Evolutionary conservation across 2,888 invertebrate genomes (phyloP).

Genomic region (Leistus spinibarbis): DNA sequence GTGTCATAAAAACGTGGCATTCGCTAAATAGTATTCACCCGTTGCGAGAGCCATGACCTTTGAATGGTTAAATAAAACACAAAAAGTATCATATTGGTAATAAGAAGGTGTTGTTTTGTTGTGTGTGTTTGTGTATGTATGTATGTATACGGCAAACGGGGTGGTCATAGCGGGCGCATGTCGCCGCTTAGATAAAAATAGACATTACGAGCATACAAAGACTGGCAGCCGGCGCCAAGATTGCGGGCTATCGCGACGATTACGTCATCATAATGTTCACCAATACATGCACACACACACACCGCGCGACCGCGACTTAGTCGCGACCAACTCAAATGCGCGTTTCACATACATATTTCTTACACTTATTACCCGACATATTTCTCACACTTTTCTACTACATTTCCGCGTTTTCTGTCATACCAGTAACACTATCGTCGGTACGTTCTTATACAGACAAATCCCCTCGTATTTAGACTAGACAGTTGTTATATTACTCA

Average conservation of each 20-base stretch:
- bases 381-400: background rate
- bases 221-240: conserved; percentile 60
- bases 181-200: conserved; percentile 59
- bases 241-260: conserved; percentile 62
- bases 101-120: background rate
- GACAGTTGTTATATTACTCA: too few species aligned
- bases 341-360: background rate
- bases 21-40: background rate
- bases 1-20: background rate
- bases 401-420: background rate
- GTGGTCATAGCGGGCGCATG: background rate
- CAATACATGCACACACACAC: conserved; percentile 19
- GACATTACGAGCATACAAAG: conserved; percentile 61
- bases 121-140: background rate
- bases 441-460: too few species aligned
- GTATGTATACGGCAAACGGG: background rate
- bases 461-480: too few species aligned
- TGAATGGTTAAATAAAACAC: background rate
- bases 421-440: too few species aligned
- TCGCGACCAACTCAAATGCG: background rate
- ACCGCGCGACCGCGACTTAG: background rate
- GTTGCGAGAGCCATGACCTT: background rate
- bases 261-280: conserved; percentile 55
- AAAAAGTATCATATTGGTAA: background rate
- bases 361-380: background rate